A percentile compares a stretch with the other conserved stretches of the same genome.
Conservation (phyloP, 2,797 vertebrate genomes). For the Phoxinus dragarum region DNA sequence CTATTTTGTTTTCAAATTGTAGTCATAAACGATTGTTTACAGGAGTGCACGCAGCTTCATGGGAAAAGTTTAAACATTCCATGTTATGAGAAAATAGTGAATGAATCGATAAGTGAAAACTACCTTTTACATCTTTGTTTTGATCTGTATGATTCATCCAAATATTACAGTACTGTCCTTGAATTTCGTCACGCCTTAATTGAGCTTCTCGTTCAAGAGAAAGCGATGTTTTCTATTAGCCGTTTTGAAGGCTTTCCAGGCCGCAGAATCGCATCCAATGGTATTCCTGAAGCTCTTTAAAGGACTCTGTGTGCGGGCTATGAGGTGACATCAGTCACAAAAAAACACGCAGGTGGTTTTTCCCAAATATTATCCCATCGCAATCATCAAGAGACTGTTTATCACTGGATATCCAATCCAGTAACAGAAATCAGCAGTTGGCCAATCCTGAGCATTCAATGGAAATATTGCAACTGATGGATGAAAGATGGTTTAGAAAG, state of each 20-base stretch:
- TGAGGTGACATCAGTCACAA: slow-evolving; percentile 69
- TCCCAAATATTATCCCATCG: slow-evolving; percentile 65
- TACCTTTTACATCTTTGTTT: slow-evolving; percentile 23
- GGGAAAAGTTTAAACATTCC: background rate
- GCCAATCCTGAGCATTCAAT: slow-evolving; percentile 59
- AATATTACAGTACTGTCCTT: slow-evolving; percentile 44
- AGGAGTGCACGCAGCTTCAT: slow-evolving; percentile 7
- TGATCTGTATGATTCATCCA: slow-evolving; percentile 28
- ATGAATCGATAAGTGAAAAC: slow-evolving; percentile 36
- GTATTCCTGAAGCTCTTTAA: slow-evolving; percentile 68
- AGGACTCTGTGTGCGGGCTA: slow-evolving; percentile 70
- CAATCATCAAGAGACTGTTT: slow-evolving; percentile 73
- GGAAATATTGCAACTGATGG: slow-evolving; percentile 63
- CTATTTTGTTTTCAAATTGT: slow-evolving; percentile 21
- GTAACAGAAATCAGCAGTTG: slow-evolving; percentile 68
- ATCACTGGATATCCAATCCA: slow-evolving; percentile 65
- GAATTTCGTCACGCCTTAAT: slow-evolving; percentile 42
- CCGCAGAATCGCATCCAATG: slow-evolving; percentile 63
- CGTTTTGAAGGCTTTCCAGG: slow-evolving; percentile 55
- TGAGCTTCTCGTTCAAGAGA: slow-evolving; percentile 46
- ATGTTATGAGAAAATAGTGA: slow-evolving; percentile 11
- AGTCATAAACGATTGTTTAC: slow-evolving; percentile 31
- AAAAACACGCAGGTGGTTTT: slow-evolving; percentile 67
- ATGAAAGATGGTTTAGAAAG: slow-evolving; percentile 64
- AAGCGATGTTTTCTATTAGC: slow-evolving; percentile 49